phyloP scores from a whole-genome alignment of 1,140 invertebrate genomes.

The Grapholita molesta region DNA sequence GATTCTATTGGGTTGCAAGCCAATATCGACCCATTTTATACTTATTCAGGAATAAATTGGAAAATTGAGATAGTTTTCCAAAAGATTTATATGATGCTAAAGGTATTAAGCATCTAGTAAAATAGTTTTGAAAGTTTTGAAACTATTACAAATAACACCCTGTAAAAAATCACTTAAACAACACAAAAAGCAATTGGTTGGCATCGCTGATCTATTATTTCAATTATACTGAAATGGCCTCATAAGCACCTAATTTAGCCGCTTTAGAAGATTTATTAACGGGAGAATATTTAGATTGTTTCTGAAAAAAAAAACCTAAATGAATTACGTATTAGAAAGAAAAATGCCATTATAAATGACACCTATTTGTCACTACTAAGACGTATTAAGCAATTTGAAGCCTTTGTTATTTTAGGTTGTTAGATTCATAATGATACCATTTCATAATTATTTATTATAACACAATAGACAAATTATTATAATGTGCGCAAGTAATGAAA shows the following conservation, averaged over 20 bases:
- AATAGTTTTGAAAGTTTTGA: too few relatives aligned
- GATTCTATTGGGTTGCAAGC: too few relatives aligned
- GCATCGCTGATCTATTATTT: constrained; percentile 14
- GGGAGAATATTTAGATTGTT: neutral
- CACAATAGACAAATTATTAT: too few relatives aligned
- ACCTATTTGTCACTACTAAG: neutral
- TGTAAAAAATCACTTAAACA: neutral
- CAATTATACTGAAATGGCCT: constrained; percentile 13
- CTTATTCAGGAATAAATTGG: too few relatives aligned
- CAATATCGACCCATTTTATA: too few relatives aligned
- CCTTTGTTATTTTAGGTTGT: neutral
- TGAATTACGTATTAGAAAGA: neutral
- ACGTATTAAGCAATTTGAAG: neutral
- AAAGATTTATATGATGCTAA: too few relatives aligned
- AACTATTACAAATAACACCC: too few relatives aligned
- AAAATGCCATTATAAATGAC: neutral
- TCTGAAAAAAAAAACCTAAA: neutral
- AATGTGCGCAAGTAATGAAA: too few relatives aligned
- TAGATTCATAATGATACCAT: neutral
- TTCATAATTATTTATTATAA: neutral
- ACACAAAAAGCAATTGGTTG: neutral
- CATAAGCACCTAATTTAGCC: constrained; percentile 6
- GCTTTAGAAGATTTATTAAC: constrained; percentile 2
- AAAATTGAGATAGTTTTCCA: too few relatives aligned
- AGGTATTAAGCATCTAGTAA: too few relatives aligned